phyloP scores from a whole-genome alignment of 2,113 vertebrate species.

The Paradisaea rubra region DNA sequence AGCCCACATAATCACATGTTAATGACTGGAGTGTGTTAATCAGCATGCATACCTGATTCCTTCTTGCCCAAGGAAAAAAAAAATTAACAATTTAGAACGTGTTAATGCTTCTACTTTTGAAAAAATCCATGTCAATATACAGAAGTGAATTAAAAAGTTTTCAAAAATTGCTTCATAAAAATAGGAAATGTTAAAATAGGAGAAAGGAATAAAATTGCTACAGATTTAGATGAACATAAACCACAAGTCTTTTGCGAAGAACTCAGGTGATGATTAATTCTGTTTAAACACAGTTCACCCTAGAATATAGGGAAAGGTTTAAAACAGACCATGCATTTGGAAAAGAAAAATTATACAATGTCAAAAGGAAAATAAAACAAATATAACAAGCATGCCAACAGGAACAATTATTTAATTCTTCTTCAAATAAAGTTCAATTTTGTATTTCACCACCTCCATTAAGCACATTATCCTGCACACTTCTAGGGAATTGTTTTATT shows the following conservation, averaged over 20 bases:
- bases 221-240: neutral
- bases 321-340: neutral
- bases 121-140: slow-evolving; percentile 46
- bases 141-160: slow-evolving; percentile 26
- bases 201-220: neutral
- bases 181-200: neutral
- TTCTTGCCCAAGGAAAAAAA: slow-evolving; percentile 61
- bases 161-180: slow-evolving; percentile 24
- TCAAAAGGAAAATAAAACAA: slow-evolving; percentile 1
- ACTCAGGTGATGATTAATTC: neutral
- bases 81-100: slow-evolving; percentile 58
- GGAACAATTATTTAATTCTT: neutral
- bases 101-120: slow-evolving; percentile 64
- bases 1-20: slow-evolving; percentile 87
- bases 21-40: slow-evolving; percentile 85
- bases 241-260: neutral
- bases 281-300: neutral
- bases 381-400: neutral
- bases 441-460: neutral
- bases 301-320: neutral
- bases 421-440: neutral
- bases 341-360: neutral
- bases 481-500: neutral
- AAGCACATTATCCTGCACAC: neutral
- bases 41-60: slow-evolving; percentile 79